Percentiles rank a stretch among this genome's conserved stretches.
These are phyloP conservation scores for Hoplostethus atlanticus DNA, from an alignment of 2,797 vertebrate genomes.

Conservation along the genomic window DNA sequence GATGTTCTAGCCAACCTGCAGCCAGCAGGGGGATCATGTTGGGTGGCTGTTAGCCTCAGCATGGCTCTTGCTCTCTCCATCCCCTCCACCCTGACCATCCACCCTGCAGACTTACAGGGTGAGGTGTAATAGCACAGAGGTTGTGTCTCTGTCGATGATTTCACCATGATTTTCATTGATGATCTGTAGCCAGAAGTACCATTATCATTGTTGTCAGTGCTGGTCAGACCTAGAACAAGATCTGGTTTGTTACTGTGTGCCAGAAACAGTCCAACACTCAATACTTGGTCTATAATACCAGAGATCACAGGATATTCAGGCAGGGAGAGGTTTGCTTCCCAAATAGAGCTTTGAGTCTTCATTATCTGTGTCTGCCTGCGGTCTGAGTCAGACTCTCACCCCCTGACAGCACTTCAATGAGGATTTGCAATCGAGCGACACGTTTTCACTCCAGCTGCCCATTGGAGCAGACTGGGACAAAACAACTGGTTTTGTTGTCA, in stretches of 20 bases:
- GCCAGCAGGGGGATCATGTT: slow-evolving; percentile 14
- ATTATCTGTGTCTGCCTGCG: slow-evolving; percentile 48
- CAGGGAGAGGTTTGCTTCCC: slow-evolving; percentile 56
- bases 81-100: neutral
- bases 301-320: slow-evolving; percentile 51
- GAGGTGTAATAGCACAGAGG: slow-evolving; percentile 6
- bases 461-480: slow-evolving; percentile 38
- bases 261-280: slow-evolving; percentile 9
- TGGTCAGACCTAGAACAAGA: slow-evolving; percentile 8
- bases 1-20: slow-evolving; percentile 29
- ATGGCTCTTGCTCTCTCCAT: neutral
- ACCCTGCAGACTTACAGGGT: slow-evolving; percentile 20
- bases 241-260: slow-evolving; percentile 28
- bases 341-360: slow-evolving; percentile 63
- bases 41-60: slow-evolving; percentile 3
- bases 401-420: slow-evolving; percentile 66
- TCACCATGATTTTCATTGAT: slow-evolving; percentile 32
- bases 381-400: slow-evolving; percentile 59
- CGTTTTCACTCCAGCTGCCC: slow-evolving; percentile 61
- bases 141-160: slow-evolving; percentile 8
- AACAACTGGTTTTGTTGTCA: slow-evolving; percentile 42
- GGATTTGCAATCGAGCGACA: slow-evolving; percentile 58
- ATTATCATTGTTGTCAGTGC: neutral
- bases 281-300: slow-evolving; percentile 39
- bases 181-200: slow-evolving; percentile 10